Evolutionary conservation across 2,797 vertebrate species (phyloP).

Genomic region (Nyctalus aviator): DNA sequence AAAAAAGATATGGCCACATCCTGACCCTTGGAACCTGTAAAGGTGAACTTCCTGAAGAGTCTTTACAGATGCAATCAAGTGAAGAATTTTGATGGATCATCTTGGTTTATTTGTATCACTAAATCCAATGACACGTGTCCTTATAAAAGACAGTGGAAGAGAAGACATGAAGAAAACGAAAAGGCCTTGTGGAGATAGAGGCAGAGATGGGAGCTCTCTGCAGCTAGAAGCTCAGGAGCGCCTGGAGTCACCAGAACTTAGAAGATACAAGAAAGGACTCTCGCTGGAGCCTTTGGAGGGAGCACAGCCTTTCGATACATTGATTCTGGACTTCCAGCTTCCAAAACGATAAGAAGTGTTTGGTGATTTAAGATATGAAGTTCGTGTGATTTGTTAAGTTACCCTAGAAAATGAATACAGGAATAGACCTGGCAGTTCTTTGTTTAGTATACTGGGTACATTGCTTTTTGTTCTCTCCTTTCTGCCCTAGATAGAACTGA

Average conservation of each 20-base stretch:
- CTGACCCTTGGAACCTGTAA: not conserved
- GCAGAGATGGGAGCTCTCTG: not conserved
- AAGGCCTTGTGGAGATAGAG: not conserved
- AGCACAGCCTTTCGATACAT: not conserved
- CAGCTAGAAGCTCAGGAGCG: not conserved
- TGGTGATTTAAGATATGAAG: not conserved
- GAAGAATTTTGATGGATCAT: not conserved
- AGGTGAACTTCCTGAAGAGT: not conserved
- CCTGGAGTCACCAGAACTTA: not conserved
- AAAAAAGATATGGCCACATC: not conserved
- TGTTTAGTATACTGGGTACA: not conserved
- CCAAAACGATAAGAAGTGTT: not conserved
- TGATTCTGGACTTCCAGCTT: not conserved
- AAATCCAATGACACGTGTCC: not conserved
- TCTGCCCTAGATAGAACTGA: not conserved
- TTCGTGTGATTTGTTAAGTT: not conserved
- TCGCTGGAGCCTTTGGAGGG: rapidly evolving
- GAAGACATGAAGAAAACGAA: not conserved
- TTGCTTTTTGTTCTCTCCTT: not conserved
- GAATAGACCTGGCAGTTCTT: not conserved
- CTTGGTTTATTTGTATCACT: not conserved
- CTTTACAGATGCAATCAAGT: not conserved
- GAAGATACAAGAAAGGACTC: not conserved
- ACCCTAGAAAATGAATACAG: not conserved
- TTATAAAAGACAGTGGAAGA: not conserved